Base-by-base conservation (phyloP, 2,113 vertebrate species). In the Hemiprocne comata region DNA sequence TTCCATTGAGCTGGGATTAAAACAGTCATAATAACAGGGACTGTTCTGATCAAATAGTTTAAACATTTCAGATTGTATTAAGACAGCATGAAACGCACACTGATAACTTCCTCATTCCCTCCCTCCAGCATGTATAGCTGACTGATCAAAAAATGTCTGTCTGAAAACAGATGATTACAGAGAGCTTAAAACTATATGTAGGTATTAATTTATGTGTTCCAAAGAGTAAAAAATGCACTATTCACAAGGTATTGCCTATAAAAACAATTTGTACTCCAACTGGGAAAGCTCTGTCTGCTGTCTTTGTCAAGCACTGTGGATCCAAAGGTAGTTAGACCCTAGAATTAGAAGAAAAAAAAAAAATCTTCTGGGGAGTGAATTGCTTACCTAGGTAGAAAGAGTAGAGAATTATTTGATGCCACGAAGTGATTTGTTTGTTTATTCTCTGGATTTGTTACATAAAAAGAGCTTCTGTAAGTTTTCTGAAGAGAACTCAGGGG, bases 401-500 rank as follows among this genome's bases (percentile, higher is more conserved):
- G 14, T 48, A 46, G n/a, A 72, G 70, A 87, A 80, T 46, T 90
- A 55, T 62, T 93, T 79, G 74, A 87, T 66, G 36, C 10, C 10
- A 12, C 55, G 33, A 60, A 74, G 28, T 89, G 65, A 78, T 94
- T 94, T 91, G 20, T 85, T 93, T 91, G 48, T 87, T 95, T 87
- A 64, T 89, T 81, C 33, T 64, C 34, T 87, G 26, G 23, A 94
- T 94, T 94, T 78, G 89, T 85, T 65, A 17, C 5, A 4, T 28
- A 13, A 58, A 58, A 75, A 62, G 5, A 55, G 77, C 42, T 60
- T 86, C 8, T 44, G 7, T 34, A 86, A 3, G 4, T 78, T 69
- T 24, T 78, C 25, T 69, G 34, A 85, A 78, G 19, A 72, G 14
- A 66, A 14, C 4, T 2, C 17, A 75, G 13, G 31, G 13, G 16